A percentile compares a stretch with the other conserved stretches of the same genome.
phyloP scores from a whole-genome alignment of 2,113 vertebrate genomes.

The Peromyscus polionotus region DNA sequence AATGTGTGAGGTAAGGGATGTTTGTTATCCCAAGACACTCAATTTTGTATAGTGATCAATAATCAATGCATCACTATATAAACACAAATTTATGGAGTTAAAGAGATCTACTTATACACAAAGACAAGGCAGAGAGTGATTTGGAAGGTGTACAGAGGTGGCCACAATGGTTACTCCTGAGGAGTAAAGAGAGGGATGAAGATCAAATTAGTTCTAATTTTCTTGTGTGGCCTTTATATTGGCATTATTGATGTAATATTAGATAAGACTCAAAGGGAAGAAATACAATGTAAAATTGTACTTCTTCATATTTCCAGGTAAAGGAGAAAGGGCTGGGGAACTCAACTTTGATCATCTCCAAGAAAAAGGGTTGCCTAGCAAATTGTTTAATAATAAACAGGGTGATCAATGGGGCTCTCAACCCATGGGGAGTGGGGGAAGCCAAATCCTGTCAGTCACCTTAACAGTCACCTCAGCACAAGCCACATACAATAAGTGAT shows the following conservation, averaged over 20 bases:
- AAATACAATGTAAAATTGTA: slow-evolving; percentile 29
- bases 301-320: slow-evolving; percentile 35
- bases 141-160: background rate
- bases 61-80: background rate
- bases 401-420: background rate
- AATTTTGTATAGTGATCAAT: background rate
- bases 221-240: background rate
- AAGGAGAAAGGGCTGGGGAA: background rate
- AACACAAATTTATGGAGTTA: background rate
- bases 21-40: slow-evolving; percentile 21
- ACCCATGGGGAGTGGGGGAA: background rate
- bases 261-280: background rate
- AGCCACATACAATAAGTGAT: background rate
- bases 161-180: background rate
- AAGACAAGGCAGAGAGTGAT: background rate
- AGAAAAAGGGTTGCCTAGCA: slow-evolving; percentile 60
- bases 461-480: slow-evolving; percentile 43
- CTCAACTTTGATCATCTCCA: slow-evolving; percentile 58
- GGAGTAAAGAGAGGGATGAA: background rate
- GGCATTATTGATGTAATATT: background rate
- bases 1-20: background rate
- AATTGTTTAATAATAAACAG: slow-evolving; percentile 70
- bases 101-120: background rate
- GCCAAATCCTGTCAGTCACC: slow-evolving; percentile 16
- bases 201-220: background rate